A percentile compares a stretch with the other conserved stretches of the same genome.
phyloP scores from a whole-genome alignment of 2,797 vertebrate species.

The Bradypus variegatus region DNA sequence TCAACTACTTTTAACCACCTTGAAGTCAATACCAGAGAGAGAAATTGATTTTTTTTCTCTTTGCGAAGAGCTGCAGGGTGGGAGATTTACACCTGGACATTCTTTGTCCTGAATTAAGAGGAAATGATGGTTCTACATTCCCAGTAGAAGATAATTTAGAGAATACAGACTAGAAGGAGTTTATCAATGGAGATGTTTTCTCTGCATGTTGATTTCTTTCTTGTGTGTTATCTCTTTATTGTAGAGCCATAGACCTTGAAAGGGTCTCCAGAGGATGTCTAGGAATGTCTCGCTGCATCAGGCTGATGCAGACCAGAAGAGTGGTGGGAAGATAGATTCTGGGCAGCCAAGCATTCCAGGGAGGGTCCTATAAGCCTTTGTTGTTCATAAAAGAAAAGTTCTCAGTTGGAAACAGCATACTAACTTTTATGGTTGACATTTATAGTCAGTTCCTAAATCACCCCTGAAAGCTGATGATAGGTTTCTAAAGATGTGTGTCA shows the following conservation, averaged over 20 bases:
- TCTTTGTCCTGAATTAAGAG: constrained; percentile 43
- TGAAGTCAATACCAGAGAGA: background rate
- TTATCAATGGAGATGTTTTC: background rate
- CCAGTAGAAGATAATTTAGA: background rate
- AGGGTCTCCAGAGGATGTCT: background rate
- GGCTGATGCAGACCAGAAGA: background rate
- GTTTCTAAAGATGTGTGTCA: background rate
- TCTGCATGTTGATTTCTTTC: background rate
- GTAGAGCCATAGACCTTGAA: background rate
- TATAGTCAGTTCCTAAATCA: background rate
- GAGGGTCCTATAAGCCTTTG: background rate
- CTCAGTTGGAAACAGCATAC: background rate
- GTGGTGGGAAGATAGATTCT: background rate
- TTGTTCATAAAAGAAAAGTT: background rate
- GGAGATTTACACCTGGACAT: constrained; percentile 49
- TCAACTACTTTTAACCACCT: background rate
- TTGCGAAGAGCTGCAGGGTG: constrained; percentile 41
- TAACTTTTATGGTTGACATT: background rate
- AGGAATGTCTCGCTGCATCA: background rate
- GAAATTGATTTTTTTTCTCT: background rate
- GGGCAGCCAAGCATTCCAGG: background rate
- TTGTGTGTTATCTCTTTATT: background rate
- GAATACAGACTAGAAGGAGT: background rate
- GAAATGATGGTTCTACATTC: constrained; percentile 23
- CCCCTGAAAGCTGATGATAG: background rate